Percentiles rank a stretch among this genome's conserved stretches.
phyloP scores from a whole-genome alignment of 2,113 vertebrate genomes.

The Percina caprodes region DNA sequence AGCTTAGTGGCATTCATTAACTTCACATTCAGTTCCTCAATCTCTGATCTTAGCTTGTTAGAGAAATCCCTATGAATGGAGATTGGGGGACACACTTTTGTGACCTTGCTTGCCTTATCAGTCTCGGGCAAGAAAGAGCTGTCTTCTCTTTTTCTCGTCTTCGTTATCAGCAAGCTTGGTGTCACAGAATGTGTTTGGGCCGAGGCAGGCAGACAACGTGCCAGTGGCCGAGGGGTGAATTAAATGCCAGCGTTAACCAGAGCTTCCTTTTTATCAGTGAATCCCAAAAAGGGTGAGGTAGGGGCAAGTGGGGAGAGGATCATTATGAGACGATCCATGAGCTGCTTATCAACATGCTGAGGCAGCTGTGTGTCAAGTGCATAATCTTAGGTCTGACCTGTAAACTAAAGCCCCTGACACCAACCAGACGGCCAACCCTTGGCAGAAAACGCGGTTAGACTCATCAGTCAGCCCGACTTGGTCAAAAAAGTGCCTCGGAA shows the following conservation, averaged over 20 bases:
- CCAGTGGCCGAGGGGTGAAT: background rate
- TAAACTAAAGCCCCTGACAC: too few relatives aligned
- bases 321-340: background rate
- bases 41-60: constrained; percentile 15
- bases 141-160: constrained; percentile 19
- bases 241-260: background rate
- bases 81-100: background rate
- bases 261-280: background rate
- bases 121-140: background rate
- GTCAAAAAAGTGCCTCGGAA: too few relatives aligned
- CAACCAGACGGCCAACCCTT: too few relatives aligned
- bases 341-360: background rate
- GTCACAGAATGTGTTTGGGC: constrained; percentile 1
- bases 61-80: background rate
- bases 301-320: background rate
- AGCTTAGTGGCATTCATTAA: background rate
- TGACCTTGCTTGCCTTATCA: background rate
- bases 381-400: too few relatives aligned
- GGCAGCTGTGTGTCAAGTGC: background rate
- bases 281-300: background rate
- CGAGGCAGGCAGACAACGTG: background rate
- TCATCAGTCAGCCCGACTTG: too few relatives aligned
- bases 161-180: constrained; percentile 4
- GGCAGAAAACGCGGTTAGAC: too few relatives aligned
- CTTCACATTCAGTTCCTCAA: background rate